Base-by-base conservation (phyloP, 2,888 invertebrate species). In the Stenolophus ochropezus region DNA sequence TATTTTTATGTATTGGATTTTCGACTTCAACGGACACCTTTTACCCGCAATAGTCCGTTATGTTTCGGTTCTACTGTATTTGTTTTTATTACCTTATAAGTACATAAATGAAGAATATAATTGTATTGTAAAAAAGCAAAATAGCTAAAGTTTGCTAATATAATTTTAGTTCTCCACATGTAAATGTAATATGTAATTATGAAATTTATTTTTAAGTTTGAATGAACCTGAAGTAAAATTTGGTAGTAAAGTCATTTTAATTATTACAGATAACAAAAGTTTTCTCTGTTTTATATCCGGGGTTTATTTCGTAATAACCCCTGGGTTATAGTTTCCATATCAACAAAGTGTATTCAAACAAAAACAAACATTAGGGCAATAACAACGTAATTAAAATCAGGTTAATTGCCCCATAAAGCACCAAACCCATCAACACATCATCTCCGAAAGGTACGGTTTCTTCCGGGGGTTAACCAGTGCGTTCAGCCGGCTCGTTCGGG, bases 381-480 rank as follows among this genome's bases (percentile, higher is more conserved):
- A 69, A 16, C 65, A 33, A 18, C 1, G 65, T 69, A 69, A 69
- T 69, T 69, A 69, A 69, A 69, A 69, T 33, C 65, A 27, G 65
- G 65, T 69, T 69, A 69, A 69, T 69, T 69, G 18, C 65, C 14
- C 14, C 18, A 69, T 69, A 69, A 69, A 69, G 33, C 20, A 61
- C 4, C 42, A 33, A 42, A 18, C 65, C 65, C 11, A 33, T 69
- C 27, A 69, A 18, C 33, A 14, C 61, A 69, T 27, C 65, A 69
- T 33, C 14, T 33, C 16, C 27, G 33, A 1, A 11, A 2, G 33
- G 33, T 0, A 6, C 1, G 16, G 14, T 1, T 69, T 27, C 16
- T 69, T 69, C 42, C 16, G 6, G 3, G 61, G 21, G 61, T 14
- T 61, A 23, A 61, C 25, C 61, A 16, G 65, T 69, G 65, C 65